Evolutionary conservation across 2,113 vertebrate species (phyloP).

Genomic region (Bucco capensis): DNA sequence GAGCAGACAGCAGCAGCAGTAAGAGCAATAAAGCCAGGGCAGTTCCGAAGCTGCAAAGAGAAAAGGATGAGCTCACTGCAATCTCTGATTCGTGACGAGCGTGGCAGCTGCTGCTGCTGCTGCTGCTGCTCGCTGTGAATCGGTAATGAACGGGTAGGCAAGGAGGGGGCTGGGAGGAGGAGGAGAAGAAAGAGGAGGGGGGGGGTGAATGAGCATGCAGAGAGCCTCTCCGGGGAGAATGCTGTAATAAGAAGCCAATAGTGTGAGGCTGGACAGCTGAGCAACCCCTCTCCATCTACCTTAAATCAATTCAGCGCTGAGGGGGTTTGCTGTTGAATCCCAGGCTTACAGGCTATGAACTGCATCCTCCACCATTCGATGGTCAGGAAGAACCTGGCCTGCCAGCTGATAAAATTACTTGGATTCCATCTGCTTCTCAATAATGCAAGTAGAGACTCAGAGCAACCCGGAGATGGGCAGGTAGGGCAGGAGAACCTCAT

Average conservation of each 20-base stretch:
- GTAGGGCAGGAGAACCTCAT: neutral
- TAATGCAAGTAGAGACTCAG: neutral
- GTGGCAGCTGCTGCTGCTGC: slow-evolving; percentile 25
- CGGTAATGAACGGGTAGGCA: slow-evolving; percentile 75
- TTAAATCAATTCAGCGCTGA: slow-evolving; percentile 41
- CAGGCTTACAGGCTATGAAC: neutral
- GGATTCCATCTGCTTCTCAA: neutral
- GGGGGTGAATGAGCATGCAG: slow-evolving; percentile 75
- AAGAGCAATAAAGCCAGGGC: slow-evolving; percentile 65
- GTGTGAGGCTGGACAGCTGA: slow-evolving; percentile 74
- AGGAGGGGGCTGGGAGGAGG: slow-evolving; percentile 69
- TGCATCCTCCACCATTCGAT: neutral
- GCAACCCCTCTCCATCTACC: slow-evolving; percentile 51
- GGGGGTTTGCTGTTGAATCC: slow-evolving; percentile 23
- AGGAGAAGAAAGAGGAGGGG: neutral
- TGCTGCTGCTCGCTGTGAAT: slow-evolving; percentile 75
- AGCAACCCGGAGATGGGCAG: neutral
- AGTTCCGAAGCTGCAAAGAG: slow-evolving; percentile 66
- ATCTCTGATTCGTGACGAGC: slow-evolving; percentile 65
- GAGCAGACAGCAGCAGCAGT: slow-evolving; percentile 35
- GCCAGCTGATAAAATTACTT: neutral
- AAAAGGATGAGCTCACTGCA: slow-evolving; percentile 85
- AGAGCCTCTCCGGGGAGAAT: slow-evolving; percentile 83
- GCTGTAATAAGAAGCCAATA: slow-evolving; percentile 93
- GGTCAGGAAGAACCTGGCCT: neutral